Conservation (phyloP, 92 coral and sea anemone genomes). For the Palythoa grandis region DNA sequence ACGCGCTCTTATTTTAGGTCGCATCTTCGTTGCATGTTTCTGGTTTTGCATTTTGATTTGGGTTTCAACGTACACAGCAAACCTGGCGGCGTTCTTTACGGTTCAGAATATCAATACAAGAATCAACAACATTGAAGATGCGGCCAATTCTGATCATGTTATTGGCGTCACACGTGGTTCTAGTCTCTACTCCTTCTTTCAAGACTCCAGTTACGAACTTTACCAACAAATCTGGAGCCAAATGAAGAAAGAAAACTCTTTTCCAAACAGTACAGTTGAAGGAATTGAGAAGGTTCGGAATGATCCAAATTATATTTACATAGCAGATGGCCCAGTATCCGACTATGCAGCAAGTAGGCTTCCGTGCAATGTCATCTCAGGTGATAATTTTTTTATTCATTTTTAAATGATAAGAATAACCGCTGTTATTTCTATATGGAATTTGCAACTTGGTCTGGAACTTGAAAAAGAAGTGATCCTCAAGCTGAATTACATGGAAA, state of each 20-base stretch:
- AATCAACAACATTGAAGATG: slow-evolving; percentile 60
- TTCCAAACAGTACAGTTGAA: slow-evolving; percentile 16
- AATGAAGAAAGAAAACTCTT: slow-evolving; percentile 33
- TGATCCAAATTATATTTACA: slow-evolving; percentile 40
- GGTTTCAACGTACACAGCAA: slow-evolving; percentile 80
- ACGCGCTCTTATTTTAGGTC: slow-evolving; percentile 47
- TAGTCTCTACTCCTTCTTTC: slow-evolving; percentile 48
- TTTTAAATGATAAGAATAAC: neutral
- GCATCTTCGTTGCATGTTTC: slow-evolving; percentile 60
- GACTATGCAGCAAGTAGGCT: slow-evolving; percentile 37
- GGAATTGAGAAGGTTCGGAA: slow-evolving; percentile 60
- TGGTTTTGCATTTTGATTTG: slow-evolving; percentile 84
- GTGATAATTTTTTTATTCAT: slow-evolving; percentile 22
- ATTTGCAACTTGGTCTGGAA: neutral
- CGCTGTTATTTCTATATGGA: neutral
- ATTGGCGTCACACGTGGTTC: slow-evolving; percentile 44
- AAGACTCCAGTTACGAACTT: slow-evolving; percentile 12
- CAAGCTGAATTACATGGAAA: too few species aligned
- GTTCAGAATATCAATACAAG: slow-evolving; percentile 42
- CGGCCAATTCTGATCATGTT: slow-evolving; percentile 36
- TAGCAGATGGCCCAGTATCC: slow-evolving; percentile 56
- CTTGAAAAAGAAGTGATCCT: neutral
- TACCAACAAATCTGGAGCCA: slow-evolving; percentile 54
- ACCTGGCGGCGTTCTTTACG: slow-evolving; percentile 77
- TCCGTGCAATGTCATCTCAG: slow-evolving; percentile 64